Percentiles rank a stretch among this genome's conserved stretches.
phyloP scores from a whole-genome alignment of 2,797 vertebrate species.

The Myripristis murdjan region DNA sequence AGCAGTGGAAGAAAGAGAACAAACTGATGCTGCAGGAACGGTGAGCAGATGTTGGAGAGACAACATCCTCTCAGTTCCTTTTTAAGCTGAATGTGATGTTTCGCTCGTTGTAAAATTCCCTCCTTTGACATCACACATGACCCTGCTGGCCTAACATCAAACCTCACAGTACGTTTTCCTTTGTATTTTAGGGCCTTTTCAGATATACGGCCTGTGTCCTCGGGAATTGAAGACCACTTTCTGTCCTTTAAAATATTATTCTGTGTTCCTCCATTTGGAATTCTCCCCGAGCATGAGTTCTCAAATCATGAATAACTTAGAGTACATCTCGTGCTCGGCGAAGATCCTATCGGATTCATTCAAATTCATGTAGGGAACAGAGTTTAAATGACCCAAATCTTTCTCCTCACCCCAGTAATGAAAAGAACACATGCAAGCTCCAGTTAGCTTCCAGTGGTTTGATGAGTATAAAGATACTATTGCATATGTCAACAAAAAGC shows the following conservation, averaged over 20 bases:
- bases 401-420: conserved; percentile 77
- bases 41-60: conserved; percentile 77
- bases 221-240: conserved; percentile 4
- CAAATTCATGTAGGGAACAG: conserved; percentile 80
- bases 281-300: conserved; percentile 50
- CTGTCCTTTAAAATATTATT: conserved; percentile 48
- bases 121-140: conserved; percentile 3
- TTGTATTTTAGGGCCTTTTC: not conserved
- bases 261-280: conserved; percentile 51
- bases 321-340: conserved; percentile 63
- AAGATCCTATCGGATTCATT: conserved; percentile 82
- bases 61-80: conserved; percentile 12
- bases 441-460: conserved; percentile 79
- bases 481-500: conserved; percentile 77
- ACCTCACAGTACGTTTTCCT: not conserved
- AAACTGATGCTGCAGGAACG: conserved; percentile 94
- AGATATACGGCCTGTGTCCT: conserved; percentile 2
- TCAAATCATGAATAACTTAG: conserved; percentile 67
- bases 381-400: conserved; percentile 77
- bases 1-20: conserved; percentile 97
- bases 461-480: conserved; percentile 76
- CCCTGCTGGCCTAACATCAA: conserved; percentile 20
- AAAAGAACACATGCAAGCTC: conserved; percentile 75
- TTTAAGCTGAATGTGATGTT: conserved; percentile 20
- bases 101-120: not conserved